Evolutionary conservation across 2,797 vertebrate genomes (phyloP).

Genomic region (Siniperca undulata): DNA sequence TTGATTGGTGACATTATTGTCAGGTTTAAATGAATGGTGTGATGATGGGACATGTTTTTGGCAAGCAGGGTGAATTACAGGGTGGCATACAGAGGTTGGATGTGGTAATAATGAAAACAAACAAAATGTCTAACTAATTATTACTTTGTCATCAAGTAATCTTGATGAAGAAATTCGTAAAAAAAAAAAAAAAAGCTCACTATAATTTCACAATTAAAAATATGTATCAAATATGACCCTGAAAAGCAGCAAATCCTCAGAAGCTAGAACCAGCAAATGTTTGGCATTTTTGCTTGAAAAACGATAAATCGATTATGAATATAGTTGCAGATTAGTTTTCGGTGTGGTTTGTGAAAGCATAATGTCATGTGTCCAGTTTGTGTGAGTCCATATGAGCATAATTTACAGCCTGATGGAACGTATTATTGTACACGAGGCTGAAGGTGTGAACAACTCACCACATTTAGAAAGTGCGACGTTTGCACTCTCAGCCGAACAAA

Average conservation of each 20-base stretch:
- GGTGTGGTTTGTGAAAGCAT: constrained; percentile 24
- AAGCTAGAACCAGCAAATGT: neutral
- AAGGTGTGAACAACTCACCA: constrained; percentile 59
- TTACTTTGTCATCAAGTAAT: neutral
- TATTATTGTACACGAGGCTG: constrained; percentile 45
- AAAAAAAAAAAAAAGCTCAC: neutral
- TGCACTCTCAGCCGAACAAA: constrained; percentile 62
- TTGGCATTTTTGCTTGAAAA: neutral
- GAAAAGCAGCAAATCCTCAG: neutral
- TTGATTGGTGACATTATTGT: constrained; percentile 34
- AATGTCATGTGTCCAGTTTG: constrained; percentile 7
- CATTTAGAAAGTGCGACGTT: constrained; percentile 76
- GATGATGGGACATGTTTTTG: constrained; percentile 32
- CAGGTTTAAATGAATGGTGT: constrained; percentile 16
- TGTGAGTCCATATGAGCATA: constrained; percentile 28
- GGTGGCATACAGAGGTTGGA: neutral
- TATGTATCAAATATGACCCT: neutral
- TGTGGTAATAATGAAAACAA: constrained; percentile 1
- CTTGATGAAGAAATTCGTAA: neutral
- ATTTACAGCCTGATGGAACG: constrained; percentile 52
- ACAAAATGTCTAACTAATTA: neutral
- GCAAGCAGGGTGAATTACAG: neutral
- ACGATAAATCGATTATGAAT: neutral
- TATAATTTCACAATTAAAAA: too few relatives aligned
- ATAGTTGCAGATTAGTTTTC: neutral